Base-by-base conservation (phyloP, 2,113 vertebrate species). In the Epinephelus fuscoguttatus region DNA sequence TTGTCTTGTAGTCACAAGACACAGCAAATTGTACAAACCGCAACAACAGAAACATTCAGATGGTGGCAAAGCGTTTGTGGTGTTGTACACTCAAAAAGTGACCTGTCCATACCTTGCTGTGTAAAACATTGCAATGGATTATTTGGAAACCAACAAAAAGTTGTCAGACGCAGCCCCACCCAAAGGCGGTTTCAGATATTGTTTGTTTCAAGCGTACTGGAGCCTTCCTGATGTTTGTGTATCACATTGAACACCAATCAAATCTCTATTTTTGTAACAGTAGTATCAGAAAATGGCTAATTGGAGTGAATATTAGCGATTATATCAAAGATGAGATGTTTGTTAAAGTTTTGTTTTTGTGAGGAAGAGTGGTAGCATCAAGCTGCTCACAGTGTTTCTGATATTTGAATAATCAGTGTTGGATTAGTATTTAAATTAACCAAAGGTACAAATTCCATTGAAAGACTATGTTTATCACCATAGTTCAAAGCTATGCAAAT, bases 231-330 rank as follows among this genome's bases (percentile, higher is more conserved):
- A 95, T 92, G 91, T 72, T 90, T 91, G 62, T 21, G 74, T 87
- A 82, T 90, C 93, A 87, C 69, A 78, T 61, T 86, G 88, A 93
- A 83, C 90, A 75, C 81, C 78, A 89, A 89, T 87, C 70, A 87
- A 87, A 92, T 85, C 40, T 93, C 19, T 96, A 95, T 96, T 96
- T 96, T 97, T 96, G 75, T 94, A 89, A 84, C 59, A 89, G 86
- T 77, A 69, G 67, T 71, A 75, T 92, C 95, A 94, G 93, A 95
- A 93, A 92, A 93, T 91, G 90, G 90, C 94, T 91, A 56, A 81
- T 72, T 77, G 70, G 45, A 59, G 77, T 81, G 76, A 76, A 49
- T 76, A 66, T 84, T 47, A 55, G 80, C 50, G 30, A 13, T 66
- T 76, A 15, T 93, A 93, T 90, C 89, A 94, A 92, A 56, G 53